phyloP scores from a whole-genome alignment of 2,888 invertebrate genomes.

The Pristionchus entomophagus region DNA sequence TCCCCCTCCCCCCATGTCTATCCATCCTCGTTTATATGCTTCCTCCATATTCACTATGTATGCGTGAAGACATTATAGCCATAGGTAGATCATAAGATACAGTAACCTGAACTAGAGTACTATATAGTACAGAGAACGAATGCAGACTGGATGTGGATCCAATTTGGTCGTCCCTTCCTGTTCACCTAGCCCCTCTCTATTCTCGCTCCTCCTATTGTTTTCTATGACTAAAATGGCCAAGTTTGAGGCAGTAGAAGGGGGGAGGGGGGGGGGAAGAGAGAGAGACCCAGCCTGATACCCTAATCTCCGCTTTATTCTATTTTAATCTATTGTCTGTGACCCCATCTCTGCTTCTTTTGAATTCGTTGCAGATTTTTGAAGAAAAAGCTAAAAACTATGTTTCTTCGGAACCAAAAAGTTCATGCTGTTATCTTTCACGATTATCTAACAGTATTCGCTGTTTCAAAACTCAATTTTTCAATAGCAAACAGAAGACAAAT shows the following conservation, averaged over 20 bases:
- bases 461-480: too few relatives aligned
- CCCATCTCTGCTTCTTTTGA: too few relatives aligned
- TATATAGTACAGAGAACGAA: background rate
- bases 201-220: background rate
- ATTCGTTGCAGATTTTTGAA: too few relatives aligned
- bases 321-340: conserved; percentile 11
- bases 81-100: background rate
- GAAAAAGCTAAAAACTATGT: too few relatives aligned
- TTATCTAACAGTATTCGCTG: too few relatives aligned
- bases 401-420: too few relatives aligned
- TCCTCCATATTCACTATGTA: background rate
- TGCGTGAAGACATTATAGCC: background rate
- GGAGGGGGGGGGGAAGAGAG: background rate
- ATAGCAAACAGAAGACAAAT: too few relatives aligned
- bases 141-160: background rate
- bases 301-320: background rate
- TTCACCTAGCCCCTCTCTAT: background rate
- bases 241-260: background rate
- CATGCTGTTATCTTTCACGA: too few relatives aligned
- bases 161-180: background rate
- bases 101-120: background rate
- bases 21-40: conserved; percentile 25
- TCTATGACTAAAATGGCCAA: background rate
- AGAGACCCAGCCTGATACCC: conserved; percentile 14
- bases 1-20: background rate